Evolutionary conservation across 1,140 invertebrate genomes (phyloP).

Genomic region (Riptortus pedestris): DNA sequence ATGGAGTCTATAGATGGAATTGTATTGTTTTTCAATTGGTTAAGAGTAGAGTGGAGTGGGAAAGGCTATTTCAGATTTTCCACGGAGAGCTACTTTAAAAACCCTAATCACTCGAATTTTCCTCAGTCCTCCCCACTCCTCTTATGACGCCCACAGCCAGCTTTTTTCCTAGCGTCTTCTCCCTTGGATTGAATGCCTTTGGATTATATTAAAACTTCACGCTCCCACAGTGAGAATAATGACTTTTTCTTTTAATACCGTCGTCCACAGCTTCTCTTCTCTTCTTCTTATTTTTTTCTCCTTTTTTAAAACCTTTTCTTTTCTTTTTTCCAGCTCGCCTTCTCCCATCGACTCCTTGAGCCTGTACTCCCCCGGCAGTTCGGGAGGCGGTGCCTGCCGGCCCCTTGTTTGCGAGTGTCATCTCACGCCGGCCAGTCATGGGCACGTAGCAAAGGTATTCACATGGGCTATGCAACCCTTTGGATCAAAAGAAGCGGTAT

Average conservation of each 20-base stretch:
- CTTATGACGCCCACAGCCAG: constrained; percentile 6
- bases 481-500: too few relatives aligned
- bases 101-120: constrained; percentile 13
- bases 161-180: not conserved
- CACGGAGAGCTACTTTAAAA: constrained; percentile 7
- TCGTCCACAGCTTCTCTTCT: constrained; percentile 6
- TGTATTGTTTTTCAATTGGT: constrained; percentile 6
- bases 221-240: constrained; percentile 16
- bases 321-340: not conserved
- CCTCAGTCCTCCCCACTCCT: too few relatives aligned
- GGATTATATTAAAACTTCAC: constrained; percentile 19
- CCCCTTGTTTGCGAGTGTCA: not conserved
- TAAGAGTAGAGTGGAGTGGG: not conserved
- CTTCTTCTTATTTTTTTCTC: not conserved
- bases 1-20: too few relatives aligned
- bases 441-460: not conserved
- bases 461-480: too few relatives aligned
- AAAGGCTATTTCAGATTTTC: constrained; percentile 15
- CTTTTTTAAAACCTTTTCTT: not conserved
- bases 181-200: constrained; percentile 1
- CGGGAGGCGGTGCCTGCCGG: too few relatives aligned
- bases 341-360: not conserved
- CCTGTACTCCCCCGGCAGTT: too few relatives aligned
- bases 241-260: constrained; percentile 18
- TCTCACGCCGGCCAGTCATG: not conserved